Evolutionary conservation across 2,113 vertebrate genomes (phyloP).

Genomic region (Leptosomus discolor): DNA sequence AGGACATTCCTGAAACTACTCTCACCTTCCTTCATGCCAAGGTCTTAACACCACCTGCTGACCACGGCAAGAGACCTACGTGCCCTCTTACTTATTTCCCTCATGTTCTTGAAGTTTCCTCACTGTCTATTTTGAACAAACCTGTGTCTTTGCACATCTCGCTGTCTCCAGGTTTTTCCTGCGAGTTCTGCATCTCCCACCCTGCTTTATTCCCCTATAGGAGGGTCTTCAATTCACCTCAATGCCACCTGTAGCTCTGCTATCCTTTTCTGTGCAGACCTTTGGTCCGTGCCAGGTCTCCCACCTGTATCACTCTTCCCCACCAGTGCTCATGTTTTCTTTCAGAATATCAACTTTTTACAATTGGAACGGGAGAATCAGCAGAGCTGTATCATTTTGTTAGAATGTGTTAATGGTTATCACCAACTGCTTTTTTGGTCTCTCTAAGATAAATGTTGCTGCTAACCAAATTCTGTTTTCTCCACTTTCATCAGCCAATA

Average conservation of each 20-base stretch:
- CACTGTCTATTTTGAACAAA: not conserved
- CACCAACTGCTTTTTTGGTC: not conserved
- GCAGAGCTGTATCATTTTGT: not conserved
- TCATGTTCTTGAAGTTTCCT: not conserved
- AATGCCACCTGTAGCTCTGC: not conserved
- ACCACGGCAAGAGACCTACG: fast-evolving
- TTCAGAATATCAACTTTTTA: not conserved
- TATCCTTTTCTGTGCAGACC: not conserved
- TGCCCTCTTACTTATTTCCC: not conserved
- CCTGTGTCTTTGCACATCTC: not conserved
- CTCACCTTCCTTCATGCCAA: not conserved
- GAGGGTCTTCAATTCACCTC: not conserved
- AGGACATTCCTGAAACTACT: not conserved
- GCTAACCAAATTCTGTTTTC: not conserved
- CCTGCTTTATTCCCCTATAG: not conserved
- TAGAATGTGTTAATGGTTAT: not conserved
- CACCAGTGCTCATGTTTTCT: not conserved
- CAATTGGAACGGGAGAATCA: not conserved
- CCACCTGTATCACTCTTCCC: not conserved
- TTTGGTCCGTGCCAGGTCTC: not conserved
- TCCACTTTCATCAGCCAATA: not conserved
- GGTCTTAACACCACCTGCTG: not conserved
- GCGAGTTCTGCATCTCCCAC: not conserved
- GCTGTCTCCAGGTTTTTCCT: not conserved
- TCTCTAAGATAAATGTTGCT: not conserved